Evolutionary conservation across 2,797 vertebrate genomes (phyloP).

Genomic region (Cheirogaleus major): DNA sequence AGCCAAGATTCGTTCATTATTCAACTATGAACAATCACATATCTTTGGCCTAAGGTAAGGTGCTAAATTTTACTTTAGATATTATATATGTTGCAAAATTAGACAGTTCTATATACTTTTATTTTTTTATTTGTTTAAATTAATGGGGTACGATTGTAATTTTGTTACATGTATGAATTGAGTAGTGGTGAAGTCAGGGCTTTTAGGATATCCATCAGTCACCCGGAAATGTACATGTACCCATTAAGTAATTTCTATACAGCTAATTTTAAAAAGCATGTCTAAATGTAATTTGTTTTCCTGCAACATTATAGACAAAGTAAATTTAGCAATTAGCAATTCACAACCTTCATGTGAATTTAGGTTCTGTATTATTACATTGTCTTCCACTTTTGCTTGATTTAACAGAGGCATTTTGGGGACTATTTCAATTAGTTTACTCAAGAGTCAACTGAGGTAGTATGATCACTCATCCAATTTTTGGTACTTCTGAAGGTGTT

Average conservation of each 20-base stretch:
- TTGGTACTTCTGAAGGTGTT: not conserved
- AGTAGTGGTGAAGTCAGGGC: not conserved
- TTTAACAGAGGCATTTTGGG: no score
- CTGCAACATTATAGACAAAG: not conserved
- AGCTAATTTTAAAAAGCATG: not conserved
- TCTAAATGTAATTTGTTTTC: not conserved
- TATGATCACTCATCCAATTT: not conserved
- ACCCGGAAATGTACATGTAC: not conserved
- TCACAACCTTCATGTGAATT: not conserved
- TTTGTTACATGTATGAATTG: not conserved
- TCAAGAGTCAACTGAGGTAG: no score
- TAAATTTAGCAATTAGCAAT: not conserved
- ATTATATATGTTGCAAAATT: not conserved
- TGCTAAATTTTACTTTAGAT: constrained; percentile 61
- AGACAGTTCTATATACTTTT: not conserved
- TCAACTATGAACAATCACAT: constrained; percentile 97
- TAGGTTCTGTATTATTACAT: not conserved
- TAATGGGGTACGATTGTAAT: not conserved
- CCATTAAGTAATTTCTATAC: not conserved
- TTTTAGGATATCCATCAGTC: not conserved
- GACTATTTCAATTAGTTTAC: no score
- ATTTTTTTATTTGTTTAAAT: not conserved
- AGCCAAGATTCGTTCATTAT: constrained; percentile 95
- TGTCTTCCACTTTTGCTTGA: not conserved
- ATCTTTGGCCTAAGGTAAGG: constrained; percentile 97